A percentile compares a stretch with the other conserved stretches of the same genome.
Conservation (phyloP, 2,113 vertebrate genomes). For the Colossoma macropomum region DNA sequence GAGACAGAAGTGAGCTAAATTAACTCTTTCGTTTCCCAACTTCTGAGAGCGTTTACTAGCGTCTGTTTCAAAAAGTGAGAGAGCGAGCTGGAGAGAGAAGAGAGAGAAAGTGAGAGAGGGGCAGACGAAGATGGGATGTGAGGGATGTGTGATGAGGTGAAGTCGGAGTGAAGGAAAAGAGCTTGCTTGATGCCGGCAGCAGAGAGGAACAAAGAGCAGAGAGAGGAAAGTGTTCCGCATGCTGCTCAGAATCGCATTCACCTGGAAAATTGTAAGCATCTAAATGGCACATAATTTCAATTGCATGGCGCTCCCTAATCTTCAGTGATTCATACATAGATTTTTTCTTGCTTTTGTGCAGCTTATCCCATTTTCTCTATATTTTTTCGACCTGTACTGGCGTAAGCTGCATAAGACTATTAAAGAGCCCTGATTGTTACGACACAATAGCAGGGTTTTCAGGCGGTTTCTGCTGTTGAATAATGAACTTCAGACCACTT, state of each 20-base stretch:
- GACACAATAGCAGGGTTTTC: slow-evolving; percentile 40
- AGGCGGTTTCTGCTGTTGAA: slow-evolving; percentile 24
- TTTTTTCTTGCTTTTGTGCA: slow-evolving; percentile 47
- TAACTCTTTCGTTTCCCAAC: slow-evolving; percentile 23
- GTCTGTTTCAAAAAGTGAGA: slow-evolving; percentile 10
- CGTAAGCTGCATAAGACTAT: slow-evolving; percentile 25
- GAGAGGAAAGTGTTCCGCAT: slow-evolving; percentile 39
- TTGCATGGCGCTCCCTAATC: slow-evolving; percentile 44
- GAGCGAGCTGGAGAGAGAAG: background rate
- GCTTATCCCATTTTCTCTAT: slow-evolving; percentile 46
- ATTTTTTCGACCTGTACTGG: slow-evolving; percentile 46
- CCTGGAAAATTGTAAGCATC: slow-evolving; percentile 57
- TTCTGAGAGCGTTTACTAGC: slow-evolving; percentile 1
- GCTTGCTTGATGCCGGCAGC: slow-evolving; percentile 6
- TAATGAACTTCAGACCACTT: slow-evolving; percentile 25
- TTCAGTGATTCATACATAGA: slow-evolving; percentile 49
- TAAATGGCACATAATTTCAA: slow-evolving; percentile 59
- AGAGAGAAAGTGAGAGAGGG: background rate
- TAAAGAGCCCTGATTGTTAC: slow-evolving; percentile 41
- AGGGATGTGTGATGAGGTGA: slow-evolving; percentile 13
- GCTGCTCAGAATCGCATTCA: slow-evolving; percentile 49
- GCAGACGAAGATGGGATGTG: background rate
- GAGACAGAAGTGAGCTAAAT: slow-evolving; percentile 10
- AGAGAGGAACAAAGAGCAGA: slow-evolving; percentile 45
- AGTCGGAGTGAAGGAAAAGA: slow-evolving; percentile 15